Conservation (phyloP, 2,888 invertebrate species). For the Limenitis camilla region DNA sequence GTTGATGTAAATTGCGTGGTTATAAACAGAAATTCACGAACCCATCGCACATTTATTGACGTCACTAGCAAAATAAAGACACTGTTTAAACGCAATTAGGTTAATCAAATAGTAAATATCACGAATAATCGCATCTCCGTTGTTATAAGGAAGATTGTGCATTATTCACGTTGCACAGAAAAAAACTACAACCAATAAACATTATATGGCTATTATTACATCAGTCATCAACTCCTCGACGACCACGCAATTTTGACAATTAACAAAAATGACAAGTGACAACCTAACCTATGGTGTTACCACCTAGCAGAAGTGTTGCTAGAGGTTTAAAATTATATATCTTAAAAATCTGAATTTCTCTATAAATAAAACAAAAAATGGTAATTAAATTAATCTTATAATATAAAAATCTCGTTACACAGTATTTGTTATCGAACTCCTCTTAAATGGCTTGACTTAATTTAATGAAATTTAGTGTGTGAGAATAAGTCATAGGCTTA, state of each 20-base stretch:
- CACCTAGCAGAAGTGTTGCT: no score
- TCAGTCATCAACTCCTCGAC: slow-evolving; percentile 31
- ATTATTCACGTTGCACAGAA: slow-evolving; percentile 54
- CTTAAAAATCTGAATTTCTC: no score
- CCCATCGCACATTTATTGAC: slow-evolving; percentile 45
- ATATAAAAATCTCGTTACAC: no score
- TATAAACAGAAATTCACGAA: slow-evolving; percentile 37
- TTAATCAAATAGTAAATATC: slow-evolving; percentile 35
- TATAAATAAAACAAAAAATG: no score
- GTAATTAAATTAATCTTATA: no score
- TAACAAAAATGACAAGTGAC: no score
- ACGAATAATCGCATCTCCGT: slow-evolving; percentile 42
- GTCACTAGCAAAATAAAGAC: slow-evolving; percentile 26
- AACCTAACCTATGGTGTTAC: no score
- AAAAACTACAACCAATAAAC: slow-evolving; percentile 42
- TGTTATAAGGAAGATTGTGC: slow-evolving; percentile 35
- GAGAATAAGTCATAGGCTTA: no score
- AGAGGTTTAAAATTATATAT: no score
- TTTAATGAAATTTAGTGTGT: no score
- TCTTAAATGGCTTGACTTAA: no score
- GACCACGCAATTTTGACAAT: slow-evolving; percentile 22
- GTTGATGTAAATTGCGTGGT: slow-evolving; percentile 35
- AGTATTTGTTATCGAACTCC: no score
- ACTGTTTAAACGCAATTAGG: slow-evolving; percentile 32
- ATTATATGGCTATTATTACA: slow-evolving; percentile 35